Percentiles rank a stretch among this genome's conserved stretches.
These are phyloP conservation scores for Megalops atlanticus DNA, from an alignment of 2,113 vertebrate genomes.

Conservation along the genomic window DNA sequence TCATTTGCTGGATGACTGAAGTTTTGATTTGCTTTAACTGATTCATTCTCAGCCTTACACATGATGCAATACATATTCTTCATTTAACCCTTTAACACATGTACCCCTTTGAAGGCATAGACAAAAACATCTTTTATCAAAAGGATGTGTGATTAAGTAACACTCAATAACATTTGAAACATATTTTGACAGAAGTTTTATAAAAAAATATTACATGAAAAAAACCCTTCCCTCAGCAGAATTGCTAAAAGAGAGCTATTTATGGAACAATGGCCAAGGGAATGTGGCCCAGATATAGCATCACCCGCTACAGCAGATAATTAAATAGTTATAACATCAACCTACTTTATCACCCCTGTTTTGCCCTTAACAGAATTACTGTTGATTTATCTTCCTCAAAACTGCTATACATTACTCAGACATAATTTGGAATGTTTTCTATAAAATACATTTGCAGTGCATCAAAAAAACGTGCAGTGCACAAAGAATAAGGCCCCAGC, in stretches of 20 bases:
- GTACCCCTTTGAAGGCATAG: not conserved
- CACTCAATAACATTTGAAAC: too few species aligned
- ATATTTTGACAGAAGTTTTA: too few species aligned
- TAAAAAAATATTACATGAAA: not conserved
- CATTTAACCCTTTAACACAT: not conserved
- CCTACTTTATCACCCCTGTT: not conserved
- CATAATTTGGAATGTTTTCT: too few species aligned
- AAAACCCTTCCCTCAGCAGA: not conserved
- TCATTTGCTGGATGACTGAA: not conserved
- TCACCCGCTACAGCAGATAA: not conserved
- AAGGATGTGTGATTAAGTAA: too few species aligned
- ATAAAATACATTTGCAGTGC: not conserved
- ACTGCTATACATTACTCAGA: too few species aligned
- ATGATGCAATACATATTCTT: not conserved
- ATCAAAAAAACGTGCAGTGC: too few species aligned
- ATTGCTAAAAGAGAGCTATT: not conserved
- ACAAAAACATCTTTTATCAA: not conserved
- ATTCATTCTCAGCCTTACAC: not conserved
- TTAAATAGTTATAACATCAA: not conserved
- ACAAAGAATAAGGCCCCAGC: too few species aligned
- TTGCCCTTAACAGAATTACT: not conserved
- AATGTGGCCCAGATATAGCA: conserved; percentile 8
- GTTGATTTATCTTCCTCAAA: not conserved
- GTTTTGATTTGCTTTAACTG: too few species aligned
- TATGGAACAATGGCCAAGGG: not conserved